Base-by-base conservation (phyloP, 2,797 vertebrate genomes). In the Triplophysa yarkandensis region DNA sequence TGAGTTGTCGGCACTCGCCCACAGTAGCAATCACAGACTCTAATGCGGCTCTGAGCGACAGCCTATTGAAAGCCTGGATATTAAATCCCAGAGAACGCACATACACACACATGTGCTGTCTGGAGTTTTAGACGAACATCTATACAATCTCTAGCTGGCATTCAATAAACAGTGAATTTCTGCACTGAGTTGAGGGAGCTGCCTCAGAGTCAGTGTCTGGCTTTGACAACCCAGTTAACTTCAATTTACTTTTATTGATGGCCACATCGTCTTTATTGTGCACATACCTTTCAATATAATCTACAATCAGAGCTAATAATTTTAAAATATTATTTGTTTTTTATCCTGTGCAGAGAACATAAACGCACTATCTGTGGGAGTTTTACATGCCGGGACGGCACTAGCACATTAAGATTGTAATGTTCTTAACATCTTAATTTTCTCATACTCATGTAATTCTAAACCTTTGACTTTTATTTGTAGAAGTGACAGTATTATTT, bases 1-100 rank as follows among this genome's bases (percentile, higher is more conserved):
- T 85, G 85, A 90, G 88, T 90, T 88, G 80, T 84, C 86, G 70
- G 83, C 84, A 79, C 11, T 86, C 63, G 84, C 88, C 84, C 81
- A 89, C 89, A 91, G 90, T 90, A 91, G 81, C 86, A 91, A 91
- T 91, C 89, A 88, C 84, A 77, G 85, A 66, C 86, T 88, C 86
- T 85, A 57, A 32, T 57, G 16, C 7, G 16, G 54, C 54, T 57
- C 16, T 57, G 54, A 57, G 27, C 41, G 1, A 14, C 28, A 28
- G 17, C 14, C 74, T 74, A 74, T 77, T 79, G 80, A 77, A 54
- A 68, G 69, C 66, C 67, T 74, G 77, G 74, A 76, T 78, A 80
- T 81, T 79, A 78, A 81, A 74, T 36, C 60, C 39, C 32, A 28
- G 62, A 30, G 61, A 72, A 65, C 76, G 62, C 19, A 36, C 54